Percentiles rank a stretch among this genome's conserved stretches.
phyloP scores from a whole-genome alignment of 2,888 invertebrate genomes.

The Agrenia bidenticulata region DNA sequence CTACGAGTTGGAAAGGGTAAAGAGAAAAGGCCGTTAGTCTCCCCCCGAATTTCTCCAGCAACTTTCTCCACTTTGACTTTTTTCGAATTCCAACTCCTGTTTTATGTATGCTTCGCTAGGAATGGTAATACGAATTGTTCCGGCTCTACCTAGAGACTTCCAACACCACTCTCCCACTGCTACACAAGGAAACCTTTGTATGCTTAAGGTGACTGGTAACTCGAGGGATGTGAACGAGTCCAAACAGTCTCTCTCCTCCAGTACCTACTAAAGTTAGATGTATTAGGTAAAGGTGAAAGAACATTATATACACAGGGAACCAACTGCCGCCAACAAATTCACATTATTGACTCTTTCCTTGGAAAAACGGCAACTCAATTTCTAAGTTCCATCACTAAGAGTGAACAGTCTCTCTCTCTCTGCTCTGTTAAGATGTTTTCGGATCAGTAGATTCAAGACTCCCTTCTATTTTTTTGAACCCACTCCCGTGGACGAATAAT shows the following conservation, averaged over 20 bases:
- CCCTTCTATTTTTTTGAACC: not conserved
- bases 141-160: too few species aligned
- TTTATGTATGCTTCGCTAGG: slow-evolving; percentile 7
- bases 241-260: not conserved
- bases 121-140: slow-evolving; percentile 7
- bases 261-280: not conserved
- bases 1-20: slow-evolving; percentile 12
- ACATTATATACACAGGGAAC: not conserved
- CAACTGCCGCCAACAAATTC: slow-evolving; percentile 34
- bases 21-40: slow-evolving; percentile 10
- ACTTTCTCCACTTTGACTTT: slow-evolving; percentile 12
- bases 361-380: slow-evolving; percentile 20
- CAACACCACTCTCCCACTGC: too few species aligned
- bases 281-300: slow-evolving; percentile 1
- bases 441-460: slow-evolving; percentile 11
- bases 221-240: too few species aligned
- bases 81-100: slow-evolving; percentile 13
- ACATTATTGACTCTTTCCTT: slow-evolving; percentile 33
- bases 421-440: slow-evolving; percentile 2
- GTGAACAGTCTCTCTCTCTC: too few species aligned
- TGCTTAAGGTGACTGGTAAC: too few species aligned
- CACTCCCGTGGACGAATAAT: slow-evolving; percentile 31
- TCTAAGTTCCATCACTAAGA: not conserved
- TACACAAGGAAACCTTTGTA: too few species aligned
- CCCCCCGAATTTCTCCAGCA: not conserved